These are phyloP conservation scores for Channa argus DNA, from an alignment of 2,113 vertebrate genomes.

Conservation along the genomic window DNA sequence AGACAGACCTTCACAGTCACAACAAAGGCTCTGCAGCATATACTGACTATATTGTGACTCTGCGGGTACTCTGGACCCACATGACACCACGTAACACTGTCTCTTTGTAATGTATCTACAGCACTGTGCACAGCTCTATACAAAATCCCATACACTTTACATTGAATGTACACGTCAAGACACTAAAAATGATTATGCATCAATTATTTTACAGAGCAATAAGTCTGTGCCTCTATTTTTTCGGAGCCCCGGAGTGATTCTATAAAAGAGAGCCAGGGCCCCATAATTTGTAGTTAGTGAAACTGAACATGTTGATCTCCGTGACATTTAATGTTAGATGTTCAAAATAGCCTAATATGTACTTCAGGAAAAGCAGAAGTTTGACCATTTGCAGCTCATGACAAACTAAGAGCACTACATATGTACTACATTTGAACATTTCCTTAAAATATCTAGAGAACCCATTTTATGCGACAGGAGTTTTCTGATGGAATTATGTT, in stretches of 20 bases:
- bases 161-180: constrained; percentile 25
- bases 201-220: background rate
- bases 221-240: background rate
- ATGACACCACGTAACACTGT: constrained; percentile 13
- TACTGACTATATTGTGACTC: constrained; percentile 20
- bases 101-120: background rate
- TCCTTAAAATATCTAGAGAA: no score
- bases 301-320: background rate
- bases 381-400: background rate
- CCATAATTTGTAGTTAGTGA: no score
- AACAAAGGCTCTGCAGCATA: constrained; percentile 15
- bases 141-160: background rate
- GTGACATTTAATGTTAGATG: background rate
- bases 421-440: no score
- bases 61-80: constrained; percentile 22
- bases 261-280: no score
- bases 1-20: constrained; percentile 30
- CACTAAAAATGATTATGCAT: background rate
- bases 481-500: no score
- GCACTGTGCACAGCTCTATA: background rate
- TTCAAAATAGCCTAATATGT: no score
- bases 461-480: no score
- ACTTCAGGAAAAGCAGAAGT: background rate
- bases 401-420: background rate
- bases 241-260: no score